Percentiles rank a stretch among this genome's conserved stretches.
Evolutionary conservation across 2,797 vertebrate species (phyloP).

Genomic region (Bovichtus diacanthus): DNA sequence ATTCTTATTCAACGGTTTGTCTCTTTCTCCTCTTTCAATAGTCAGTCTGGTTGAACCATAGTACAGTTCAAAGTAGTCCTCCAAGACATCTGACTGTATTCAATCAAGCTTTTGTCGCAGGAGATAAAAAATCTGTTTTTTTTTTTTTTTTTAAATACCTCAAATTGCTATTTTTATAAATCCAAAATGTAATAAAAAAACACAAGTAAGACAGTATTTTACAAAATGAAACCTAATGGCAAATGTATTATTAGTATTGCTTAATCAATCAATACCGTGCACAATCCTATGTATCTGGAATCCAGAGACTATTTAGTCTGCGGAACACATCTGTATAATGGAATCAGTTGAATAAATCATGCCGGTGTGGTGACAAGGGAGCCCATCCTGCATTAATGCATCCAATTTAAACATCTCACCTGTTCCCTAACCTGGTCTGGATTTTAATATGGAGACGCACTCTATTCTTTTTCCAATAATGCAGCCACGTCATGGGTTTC

Average conservation of each 20-base stretch:
- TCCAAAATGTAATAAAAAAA: background rate
- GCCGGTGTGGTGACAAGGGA: background rate
- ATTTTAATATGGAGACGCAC: background rate
- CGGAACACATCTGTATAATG: background rate
- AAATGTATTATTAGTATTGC: background rate
- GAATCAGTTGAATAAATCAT: slow-evolving; percentile 6
- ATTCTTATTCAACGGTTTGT: no score
- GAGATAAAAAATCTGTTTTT: no score
- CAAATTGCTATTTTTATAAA: background rate
- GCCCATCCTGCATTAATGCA: background rate
- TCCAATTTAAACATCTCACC: background rate
- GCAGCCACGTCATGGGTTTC: background rate
- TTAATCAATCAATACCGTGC: background rate
- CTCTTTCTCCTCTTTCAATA: no score
- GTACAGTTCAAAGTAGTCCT: no score
- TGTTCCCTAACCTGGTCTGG: background rate
- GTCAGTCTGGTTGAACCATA: no score
- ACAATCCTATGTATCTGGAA: background rate
- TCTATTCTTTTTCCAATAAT: background rate
- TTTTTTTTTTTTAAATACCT: background rate
- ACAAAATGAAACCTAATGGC: no score
- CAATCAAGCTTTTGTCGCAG: no score
- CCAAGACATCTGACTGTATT: no score
- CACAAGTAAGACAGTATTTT: background rate
- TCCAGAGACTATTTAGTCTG: background rate